phyloP scores from a whole-genome alignment of 2,888 invertebrate species.

The Drosophila siamana region DNA sequence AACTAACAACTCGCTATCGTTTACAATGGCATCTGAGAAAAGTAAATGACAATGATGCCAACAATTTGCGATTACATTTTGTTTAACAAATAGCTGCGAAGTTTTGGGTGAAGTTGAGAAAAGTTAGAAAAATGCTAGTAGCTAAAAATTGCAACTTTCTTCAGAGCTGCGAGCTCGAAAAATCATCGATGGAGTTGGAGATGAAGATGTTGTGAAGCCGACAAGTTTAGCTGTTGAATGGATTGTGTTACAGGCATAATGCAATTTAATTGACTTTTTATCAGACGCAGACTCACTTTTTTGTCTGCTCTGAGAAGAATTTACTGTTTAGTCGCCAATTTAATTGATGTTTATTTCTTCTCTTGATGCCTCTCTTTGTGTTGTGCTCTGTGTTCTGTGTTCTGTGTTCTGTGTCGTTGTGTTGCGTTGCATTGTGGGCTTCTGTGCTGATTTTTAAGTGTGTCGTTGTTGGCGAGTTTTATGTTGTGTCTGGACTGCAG shows the following conservation, averaged over 20 bases:
- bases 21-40: neutral
- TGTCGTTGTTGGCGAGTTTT: slow-evolving; percentile 64
- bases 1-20: neutral
- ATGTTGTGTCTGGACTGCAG: slow-evolving; percentile 71
- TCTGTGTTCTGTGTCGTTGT: too few species aligned
- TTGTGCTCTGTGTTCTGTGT: too few species aligned
- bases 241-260: slow-evolving; percentile 33
- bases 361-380: neutral
- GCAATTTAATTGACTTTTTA: slow-evolving; percentile 65
- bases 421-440: slow-evolving; percentile 9
- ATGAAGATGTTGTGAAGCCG: slow-evolving; percentile 2
- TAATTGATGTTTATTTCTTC: slow-evolving; percentile 49
- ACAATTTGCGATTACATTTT: slow-evolving; percentile 2
- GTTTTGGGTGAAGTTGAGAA: neutral
- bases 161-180: neutral
- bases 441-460: slow-evolving; percentile 63
- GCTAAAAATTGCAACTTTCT: slow-evolving; percentile 13
- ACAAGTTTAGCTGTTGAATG: slow-evolving; percentile 26
- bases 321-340: slow-evolving; percentile 26
- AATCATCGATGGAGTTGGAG: neutral
- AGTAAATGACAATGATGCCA: slow-evolving; percentile 1
- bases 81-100: slow-evolving; percentile 6
- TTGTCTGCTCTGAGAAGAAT: slow-evolving; percentile 1
- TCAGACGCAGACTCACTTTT: slow-evolving; percentile 76
- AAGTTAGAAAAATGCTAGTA: slow-evolving; percentile 1